A percentile compares a stretch with the other conserved stretches of the same genome.
Evolutionary conservation across 1,140 invertebrate genomes (phyloP).

Genomic region (Delia radicum): DNA sequence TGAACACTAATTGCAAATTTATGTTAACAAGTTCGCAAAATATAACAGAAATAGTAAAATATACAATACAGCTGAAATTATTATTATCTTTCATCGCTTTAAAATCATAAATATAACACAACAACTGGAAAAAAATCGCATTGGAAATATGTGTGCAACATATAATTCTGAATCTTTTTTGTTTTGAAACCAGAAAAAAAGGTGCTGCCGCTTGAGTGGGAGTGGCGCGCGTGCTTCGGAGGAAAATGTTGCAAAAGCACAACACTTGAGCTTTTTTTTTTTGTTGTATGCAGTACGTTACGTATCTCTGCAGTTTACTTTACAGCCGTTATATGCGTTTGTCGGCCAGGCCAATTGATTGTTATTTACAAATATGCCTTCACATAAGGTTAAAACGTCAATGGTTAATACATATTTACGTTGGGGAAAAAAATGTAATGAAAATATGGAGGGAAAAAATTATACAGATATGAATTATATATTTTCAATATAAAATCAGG

Average conservation of each 20-base stretch:
- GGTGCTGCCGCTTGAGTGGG: constrained; percentile 15
- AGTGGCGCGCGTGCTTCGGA: neutral
- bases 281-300: neutral
- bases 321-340: neutral
- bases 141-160: neutral
- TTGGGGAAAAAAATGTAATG: neutral
- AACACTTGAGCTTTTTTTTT: neutral
- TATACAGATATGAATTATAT: neutral
- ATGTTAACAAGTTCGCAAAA: constrained; percentile 23
- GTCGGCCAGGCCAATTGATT: constrained; percentile 8
- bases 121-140: neutral
- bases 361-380: constrained; percentile 20
- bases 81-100: constrained; percentile 25
- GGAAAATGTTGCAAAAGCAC: neutral
- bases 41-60: neutral
- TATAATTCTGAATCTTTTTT: neutral
- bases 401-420: constrained; percentile 15
- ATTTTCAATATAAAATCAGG: neutral
- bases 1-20: constrained; percentile 23
- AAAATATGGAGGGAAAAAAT: neutral
- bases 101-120: constrained; percentile 18
- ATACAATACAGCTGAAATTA: neutral
- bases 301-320: neutral
- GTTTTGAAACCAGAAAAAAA: neutral
- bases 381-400: constrained; percentile 12